Base-by-base conservation (phyloP, 2,888 invertebrate species). In the Drosophila nigritarsus region DNA sequence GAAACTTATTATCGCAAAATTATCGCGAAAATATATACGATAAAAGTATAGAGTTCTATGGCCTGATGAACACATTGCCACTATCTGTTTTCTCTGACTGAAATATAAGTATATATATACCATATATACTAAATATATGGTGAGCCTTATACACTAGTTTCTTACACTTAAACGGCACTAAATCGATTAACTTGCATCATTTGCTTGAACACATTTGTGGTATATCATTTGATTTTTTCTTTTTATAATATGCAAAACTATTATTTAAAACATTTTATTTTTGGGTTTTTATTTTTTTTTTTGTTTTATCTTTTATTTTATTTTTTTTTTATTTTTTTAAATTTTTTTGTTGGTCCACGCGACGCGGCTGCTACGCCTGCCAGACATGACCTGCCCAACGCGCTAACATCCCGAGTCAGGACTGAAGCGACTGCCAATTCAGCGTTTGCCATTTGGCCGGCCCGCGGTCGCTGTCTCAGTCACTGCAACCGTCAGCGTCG, bases 381-480 rank as follows among this genome's bases (percentile, higher is more conserved):
- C 91, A 89, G 91, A 91, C 93, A 92, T 93, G 93, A 93, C 93
- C 93, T 93, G 93, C 93, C 93, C 91, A 92, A 93, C 92, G 92
- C 91, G 92, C 89, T 90, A 93, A 92, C 92, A 92, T 92, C 92
- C 92, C 92, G 92, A 92, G 92, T 92, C 92, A 93, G 93, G 93
- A 93, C 93, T 93, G 91, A 92, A 90, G 82, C 80, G 75, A 74
- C 76, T 78, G 77, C 89, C 74, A 82, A 80, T 78, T 73, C 76
- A 83, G 77, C 73, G 65, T 53, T 58, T 62, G 74, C 79, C 75
- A 73, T 60, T 72, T 73, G 59, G 70, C 70, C 70, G 67, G 32
- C 40, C 54, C 73, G 70, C 54, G 49, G 73, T 49, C 56, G 64
- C 68, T 8, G 73, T 40, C 24, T 68, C 68, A 42, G 53, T 40